Conservation (phyloP, 2,888 invertebrate genomes). For the Agrilus biguttatus region DNA sequence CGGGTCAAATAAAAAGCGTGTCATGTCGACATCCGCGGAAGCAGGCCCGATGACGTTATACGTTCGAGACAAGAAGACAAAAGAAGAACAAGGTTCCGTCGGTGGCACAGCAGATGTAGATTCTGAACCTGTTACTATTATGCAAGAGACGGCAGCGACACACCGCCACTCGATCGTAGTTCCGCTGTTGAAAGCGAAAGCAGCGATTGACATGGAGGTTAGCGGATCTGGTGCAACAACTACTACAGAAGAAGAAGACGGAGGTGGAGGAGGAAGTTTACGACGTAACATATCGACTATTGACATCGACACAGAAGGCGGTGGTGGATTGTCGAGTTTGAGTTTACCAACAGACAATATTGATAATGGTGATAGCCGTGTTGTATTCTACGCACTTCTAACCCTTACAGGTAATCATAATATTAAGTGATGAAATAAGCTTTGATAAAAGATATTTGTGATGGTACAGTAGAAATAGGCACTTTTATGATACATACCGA, state of each 20-base stretch:
- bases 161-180: constrained; percentile 7
- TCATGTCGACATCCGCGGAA: too few relatives aligned
- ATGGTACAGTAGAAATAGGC: too few relatives aligned
- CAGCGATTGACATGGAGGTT: constrained; percentile 9
- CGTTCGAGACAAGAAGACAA: constrained; percentile 28
- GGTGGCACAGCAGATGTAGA: constrained; percentile 6
- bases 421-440: too few relatives aligned
- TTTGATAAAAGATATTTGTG: too few relatives aligned
- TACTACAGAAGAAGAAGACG: constrained; percentile 13
- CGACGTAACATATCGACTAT: background rate
- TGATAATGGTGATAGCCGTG: too few relatives aligned
- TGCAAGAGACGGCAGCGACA: constrained; percentile 12
- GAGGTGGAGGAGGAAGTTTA: background rate
- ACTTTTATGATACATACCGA: too few relatives aligned
- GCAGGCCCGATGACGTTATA: constrained; percentile 10
- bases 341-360: too few relatives aligned
- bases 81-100: constrained; percentile 17
- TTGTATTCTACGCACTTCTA: too few relatives aligned
- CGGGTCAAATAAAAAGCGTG: too few relatives aligned
- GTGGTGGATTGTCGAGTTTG: background rate
- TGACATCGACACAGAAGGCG: background rate
- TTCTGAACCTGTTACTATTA: constrained; percentile 6
- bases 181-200: constrained; percentile 7
- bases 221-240: constrained; percentile 10
- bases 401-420: too few relatives aligned